A percentile compares a stretch with the other conserved stretches of the same genome.
These are phyloP conservation scores for Eilema griseolum DNA, from an alignment of 2,888 invertebrate species.

Conservation along the genomic window DNA sequence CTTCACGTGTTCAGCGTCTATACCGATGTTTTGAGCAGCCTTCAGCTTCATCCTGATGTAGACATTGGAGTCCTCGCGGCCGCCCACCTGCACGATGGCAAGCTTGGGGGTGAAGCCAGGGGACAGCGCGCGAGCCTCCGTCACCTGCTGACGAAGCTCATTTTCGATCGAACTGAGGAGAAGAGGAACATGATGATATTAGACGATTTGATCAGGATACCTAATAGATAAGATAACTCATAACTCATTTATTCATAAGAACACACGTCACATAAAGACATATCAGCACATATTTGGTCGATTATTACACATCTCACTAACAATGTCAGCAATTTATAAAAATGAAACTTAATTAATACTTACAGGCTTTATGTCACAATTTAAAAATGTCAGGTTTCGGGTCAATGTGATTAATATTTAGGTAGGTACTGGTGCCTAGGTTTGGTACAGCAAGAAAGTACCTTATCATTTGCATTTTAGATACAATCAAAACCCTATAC, in stretches of 20 bases:
- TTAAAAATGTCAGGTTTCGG: no score
- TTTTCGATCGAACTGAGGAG: constrained; percentile 90
- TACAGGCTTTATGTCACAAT: no score
- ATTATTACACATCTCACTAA: no score
- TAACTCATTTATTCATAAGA: no score
- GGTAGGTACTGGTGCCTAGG: not conserved
- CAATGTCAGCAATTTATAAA: no score
- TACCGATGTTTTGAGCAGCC: constrained; percentile 96
- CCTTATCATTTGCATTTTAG: no score
- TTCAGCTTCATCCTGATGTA: constrained; percentile 99
- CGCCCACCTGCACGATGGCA: constrained; percentile 98
- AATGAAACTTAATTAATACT: no score
- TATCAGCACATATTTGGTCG: no score
- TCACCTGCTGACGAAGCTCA: constrained; percentile 89
- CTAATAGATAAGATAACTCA: no score
- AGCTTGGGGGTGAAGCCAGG: constrained; percentile 91
- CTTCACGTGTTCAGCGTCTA: constrained; percentile 92
- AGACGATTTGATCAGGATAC: not conserved
- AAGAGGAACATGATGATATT: not conserved
- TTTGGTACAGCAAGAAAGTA: not conserved
- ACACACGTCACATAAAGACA: no score
- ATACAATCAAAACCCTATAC: no score
- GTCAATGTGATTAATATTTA: no score
- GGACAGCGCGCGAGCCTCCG: constrained; percentile 83
- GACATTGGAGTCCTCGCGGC: constrained; percentile 98